Conservation (phyloP, 64 coral and sea anemone genomes). For the Stylophora pistillata region DNA sequence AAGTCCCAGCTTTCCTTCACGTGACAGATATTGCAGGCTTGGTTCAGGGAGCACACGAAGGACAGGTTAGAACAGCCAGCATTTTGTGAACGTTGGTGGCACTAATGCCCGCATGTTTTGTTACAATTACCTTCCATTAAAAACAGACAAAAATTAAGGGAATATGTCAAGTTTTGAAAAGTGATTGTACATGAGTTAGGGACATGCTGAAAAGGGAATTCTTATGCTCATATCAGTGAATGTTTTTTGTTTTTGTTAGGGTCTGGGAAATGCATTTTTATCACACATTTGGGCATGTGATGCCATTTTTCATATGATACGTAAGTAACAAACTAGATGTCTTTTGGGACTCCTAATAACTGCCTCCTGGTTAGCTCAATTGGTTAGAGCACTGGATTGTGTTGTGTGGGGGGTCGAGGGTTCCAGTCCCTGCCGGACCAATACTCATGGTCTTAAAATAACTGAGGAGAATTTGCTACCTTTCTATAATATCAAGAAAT, state of each 20-base stretch:
- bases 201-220: neutral
- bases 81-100: neutral
- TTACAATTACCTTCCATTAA: too few relatives aligned
- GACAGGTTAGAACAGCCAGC: slow-evolving; percentile 53
- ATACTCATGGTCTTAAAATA: too few relatives aligned
- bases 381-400: too few relatives aligned
- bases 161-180: too few relatives aligned
- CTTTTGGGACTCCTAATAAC: neutral
- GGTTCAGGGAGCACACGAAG: slow-evolving; percentile 92
- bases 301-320: slow-evolving; percentile 95
- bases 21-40: slow-evolving; percentile 98
- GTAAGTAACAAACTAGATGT: slow-evolving; percentile 72
- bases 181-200: too few relatives aligned
- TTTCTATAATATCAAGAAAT: too few relatives aligned
- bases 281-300: slow-evolving; percentile 98
- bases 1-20: slow-evolving; percentile 96
- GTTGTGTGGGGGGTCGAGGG: too few relatives aligned
- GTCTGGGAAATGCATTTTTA: slow-evolving; percentile 97
- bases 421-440: too few relatives aligned
- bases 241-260: slow-evolving; percentile 44
- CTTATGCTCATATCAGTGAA: neutral
- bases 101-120: neutral
- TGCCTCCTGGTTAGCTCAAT: too few relatives aligned
- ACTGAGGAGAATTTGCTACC: too few relatives aligned
- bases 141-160: too few relatives aligned